Conservation (phyloP, 2,113 vertebrate species). For the Chloropsis cyanopogon region DNA sequence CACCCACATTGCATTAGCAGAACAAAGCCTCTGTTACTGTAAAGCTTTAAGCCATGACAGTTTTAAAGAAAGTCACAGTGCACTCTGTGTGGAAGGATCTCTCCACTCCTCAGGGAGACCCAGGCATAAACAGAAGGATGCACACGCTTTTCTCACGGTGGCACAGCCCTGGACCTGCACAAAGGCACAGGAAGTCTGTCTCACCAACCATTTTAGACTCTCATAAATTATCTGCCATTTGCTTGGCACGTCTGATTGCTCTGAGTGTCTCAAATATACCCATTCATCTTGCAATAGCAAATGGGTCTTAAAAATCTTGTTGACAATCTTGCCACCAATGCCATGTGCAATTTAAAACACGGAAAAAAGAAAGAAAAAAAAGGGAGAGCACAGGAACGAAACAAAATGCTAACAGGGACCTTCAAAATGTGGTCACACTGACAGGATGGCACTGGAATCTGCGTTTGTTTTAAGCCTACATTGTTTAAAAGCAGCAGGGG, state of each 20-base stretch:
- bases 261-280: neutral
- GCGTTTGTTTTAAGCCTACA: conserved; percentile 41
- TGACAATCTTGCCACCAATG: conserved; percentile 8
- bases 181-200: neutral
- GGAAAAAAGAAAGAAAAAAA: neutral
- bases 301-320: conserved; percentile 1
- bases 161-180: neutral
- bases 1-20: conserved; percentile 46
- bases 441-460: conserved; percentile 41
- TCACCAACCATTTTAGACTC: neutral
- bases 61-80: neutral
- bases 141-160: neutral
- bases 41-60: neutral
- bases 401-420: conserved; percentile 2
- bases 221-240: neutral
- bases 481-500: conserved; percentile 51
- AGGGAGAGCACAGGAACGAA: neutral
- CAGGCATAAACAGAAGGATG: neutral
- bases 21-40: conserved; percentile 51
- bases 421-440: conserved; percentile 13
- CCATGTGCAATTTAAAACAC: neutral
- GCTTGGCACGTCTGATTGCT: neutral
- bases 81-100: neutral
- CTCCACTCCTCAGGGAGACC: neutral
- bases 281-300: neutral